Conservation (phyloP, 2,113 vertebrate species). For the Puntigrus tetrazona region DNA sequence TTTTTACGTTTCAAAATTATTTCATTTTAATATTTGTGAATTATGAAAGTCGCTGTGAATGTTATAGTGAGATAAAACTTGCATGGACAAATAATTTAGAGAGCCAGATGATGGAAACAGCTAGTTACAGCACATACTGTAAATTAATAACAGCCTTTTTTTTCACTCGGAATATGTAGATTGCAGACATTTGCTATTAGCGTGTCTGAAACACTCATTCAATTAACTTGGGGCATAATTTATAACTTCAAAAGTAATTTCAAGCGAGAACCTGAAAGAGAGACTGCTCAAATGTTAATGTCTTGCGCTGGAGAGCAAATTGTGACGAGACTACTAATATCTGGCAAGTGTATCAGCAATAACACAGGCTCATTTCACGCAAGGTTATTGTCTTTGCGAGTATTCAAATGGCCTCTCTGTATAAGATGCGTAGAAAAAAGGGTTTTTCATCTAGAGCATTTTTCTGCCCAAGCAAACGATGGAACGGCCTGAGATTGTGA, state of each 20-base stretch:
- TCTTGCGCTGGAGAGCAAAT: conserved; percentile 8
- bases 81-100: not conserved
- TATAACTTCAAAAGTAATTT: conserved; percentile 37
- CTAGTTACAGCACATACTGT: conserved; percentile 5
- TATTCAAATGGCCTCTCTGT: not conserved
- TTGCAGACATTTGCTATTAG: not conserved
- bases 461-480: not conserved
- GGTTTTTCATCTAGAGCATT: not conserved
- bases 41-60: not conserved
- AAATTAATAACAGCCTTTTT: conserved; percentile 12
- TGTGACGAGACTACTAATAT: conserved; percentile 19
- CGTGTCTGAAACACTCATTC: conserved; percentile 17
- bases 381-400: not conserved
- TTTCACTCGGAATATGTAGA: conserved; percentile 17
- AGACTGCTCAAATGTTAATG: conserved; percentile 27
- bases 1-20: not conserved
- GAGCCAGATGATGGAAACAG: not conserved
- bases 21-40: not conserved
- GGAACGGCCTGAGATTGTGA: not conserved
- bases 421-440: not conserved
- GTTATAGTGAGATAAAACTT: not conserved
- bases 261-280: not conserved
- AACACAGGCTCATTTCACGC: not conserved
- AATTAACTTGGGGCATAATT: conserved; percentile 33
- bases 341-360: not conserved